Percentiles rank a stretch among this genome's conserved stretches.
Conservation (phyloP, 2,888 invertebrate genomes). For the Petrolisthes manimaculis region DNA sequence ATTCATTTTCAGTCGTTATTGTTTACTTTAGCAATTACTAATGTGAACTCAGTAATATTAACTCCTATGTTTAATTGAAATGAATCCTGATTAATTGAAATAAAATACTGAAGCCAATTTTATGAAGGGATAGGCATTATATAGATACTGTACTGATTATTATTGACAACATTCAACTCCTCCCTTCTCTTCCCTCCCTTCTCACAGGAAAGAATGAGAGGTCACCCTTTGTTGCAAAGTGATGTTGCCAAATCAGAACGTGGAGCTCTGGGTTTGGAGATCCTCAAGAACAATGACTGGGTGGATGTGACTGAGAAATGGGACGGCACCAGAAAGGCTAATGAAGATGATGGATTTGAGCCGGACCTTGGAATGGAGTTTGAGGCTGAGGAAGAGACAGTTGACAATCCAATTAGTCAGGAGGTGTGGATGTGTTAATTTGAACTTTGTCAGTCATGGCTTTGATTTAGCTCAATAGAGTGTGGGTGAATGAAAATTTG, state of each 20-base stretch:
- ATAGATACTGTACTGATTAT: no score
- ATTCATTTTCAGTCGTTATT: no score
- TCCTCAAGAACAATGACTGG: conserved; percentile 39
- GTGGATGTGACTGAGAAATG: conserved; percentile 37
- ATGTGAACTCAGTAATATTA: no score
- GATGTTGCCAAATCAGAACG: not conserved
- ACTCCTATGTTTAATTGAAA: no score
- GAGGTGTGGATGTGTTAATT: not conserved
- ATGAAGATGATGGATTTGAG: conserved; percentile 41
- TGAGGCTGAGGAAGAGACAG: conserved; percentile 42
- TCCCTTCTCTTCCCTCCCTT: not conserved
- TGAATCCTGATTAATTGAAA: no score
- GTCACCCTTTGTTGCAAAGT: no score
- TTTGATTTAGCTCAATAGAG: no score
- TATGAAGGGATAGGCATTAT: no score
- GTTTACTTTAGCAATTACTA: no score
- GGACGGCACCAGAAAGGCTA: not conserved
- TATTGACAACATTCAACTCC: not conserved
- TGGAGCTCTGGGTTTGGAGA: conserved; percentile 47
- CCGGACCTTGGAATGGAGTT: conserved; percentile 42
- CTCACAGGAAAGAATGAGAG: not conserved
- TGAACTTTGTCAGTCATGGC: not conserved
- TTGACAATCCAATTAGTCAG: conserved; percentile 47
- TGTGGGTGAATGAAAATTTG: no score
- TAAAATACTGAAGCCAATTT: no score